Evolutionary conservation across 2,797 vertebrate species (phyloP).

Genomic region (Distichodus sexfasciatus): DNA sequence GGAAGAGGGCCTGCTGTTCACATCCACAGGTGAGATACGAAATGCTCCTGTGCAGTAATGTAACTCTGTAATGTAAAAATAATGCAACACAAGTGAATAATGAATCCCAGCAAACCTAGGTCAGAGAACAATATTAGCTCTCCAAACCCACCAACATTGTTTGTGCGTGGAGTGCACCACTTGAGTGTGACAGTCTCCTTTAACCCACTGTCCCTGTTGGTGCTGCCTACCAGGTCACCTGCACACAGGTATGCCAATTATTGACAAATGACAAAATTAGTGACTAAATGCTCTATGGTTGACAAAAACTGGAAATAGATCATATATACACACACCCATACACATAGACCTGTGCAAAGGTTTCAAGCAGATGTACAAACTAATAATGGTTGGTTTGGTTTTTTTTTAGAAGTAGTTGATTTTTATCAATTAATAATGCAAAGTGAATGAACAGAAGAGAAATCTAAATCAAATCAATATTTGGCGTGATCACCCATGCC

Average conservation of each 20-base stretch:
- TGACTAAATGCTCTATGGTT: background rate
- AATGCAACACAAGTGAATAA: background rate
- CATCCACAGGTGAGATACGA: slow-evolving; percentile 96
- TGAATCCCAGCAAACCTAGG: background rate
- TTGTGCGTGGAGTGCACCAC: slow-evolving; percentile 97
- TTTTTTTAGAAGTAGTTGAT: too few relatives aligned
- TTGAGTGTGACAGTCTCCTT: slow-evolving; percentile 96
- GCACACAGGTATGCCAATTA: slow-evolving; percentile 17
- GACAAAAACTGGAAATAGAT: too few relatives aligned
- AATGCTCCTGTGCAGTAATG: slow-evolving; percentile 97
- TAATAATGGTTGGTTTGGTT: too few relatives aligned
- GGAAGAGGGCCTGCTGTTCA: slow-evolving; percentile 97
- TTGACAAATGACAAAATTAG: background rate
- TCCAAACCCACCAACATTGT: slow-evolving; percentile 78
- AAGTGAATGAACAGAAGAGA: too few relatives aligned
- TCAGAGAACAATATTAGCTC: slow-evolving; percentile 34
- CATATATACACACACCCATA: too few relatives aligned
- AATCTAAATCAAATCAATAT: too few relatives aligned
- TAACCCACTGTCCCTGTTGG: slow-evolving; percentile 85
- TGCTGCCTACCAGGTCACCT: slow-evolving; percentile 87
- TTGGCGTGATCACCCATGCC: too few relatives aligned
- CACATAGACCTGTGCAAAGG: too few relatives aligned
- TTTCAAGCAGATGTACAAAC: too few relatives aligned
- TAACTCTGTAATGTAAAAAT: slow-evolving; percentile 80
- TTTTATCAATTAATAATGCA: too few relatives aligned